Evolutionary conservation across 1,140 invertebrate species (phyloP).

Genomic region (Rhagoletis zephyria): DNA sequence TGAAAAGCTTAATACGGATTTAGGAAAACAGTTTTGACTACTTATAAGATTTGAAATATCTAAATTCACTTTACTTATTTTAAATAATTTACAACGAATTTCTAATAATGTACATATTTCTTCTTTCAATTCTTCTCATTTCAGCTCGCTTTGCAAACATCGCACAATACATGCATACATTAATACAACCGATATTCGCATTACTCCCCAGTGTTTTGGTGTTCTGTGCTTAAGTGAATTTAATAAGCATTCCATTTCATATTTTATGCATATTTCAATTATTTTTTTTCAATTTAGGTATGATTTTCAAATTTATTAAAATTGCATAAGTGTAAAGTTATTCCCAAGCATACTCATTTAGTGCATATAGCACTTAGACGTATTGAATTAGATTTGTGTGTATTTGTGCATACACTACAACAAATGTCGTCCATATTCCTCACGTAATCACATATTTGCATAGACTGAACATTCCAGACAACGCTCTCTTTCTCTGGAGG

Average conservation of each 20-base stretch:
- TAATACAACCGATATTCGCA: neutral
- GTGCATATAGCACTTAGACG: slow-evolving; percentile 31
- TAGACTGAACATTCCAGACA: slow-evolving; percentile 49
- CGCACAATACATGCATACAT: neutral
- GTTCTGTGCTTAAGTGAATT: slow-evolving; percentile 35
- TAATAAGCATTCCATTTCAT: neutral
- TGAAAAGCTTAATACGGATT: too few species aligned
- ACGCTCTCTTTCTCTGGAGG: neutral
- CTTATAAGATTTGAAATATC: too few species aligned
- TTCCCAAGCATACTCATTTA: slow-evolving; percentile 35
- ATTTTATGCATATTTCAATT: neutral
- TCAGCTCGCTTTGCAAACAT: neutral
- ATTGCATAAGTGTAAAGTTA: slow-evolving; percentile 49
- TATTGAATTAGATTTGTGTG: slow-evolving; percentile 23
- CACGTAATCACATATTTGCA: slow-evolving; percentile 37
- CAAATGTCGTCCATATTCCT: neutral
- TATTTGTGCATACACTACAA: neutral
- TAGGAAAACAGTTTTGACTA: too few species aligned
- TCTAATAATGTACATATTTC: neutral
- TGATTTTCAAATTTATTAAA: slow-evolving; percentile 46
- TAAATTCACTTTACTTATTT: too few species aligned
- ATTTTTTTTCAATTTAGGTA: slow-evolving; percentile 36
- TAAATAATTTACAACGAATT: neutral
- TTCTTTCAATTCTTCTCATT: slow-evolving; percentile 3
- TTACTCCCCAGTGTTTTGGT: neutral